A percentile compares a stretch with the other conserved stretches of the same genome.
Evolutionary conservation across 2,113 vertebrate genomes (phyloP).

Genomic region (Petromus typicus): DNA sequence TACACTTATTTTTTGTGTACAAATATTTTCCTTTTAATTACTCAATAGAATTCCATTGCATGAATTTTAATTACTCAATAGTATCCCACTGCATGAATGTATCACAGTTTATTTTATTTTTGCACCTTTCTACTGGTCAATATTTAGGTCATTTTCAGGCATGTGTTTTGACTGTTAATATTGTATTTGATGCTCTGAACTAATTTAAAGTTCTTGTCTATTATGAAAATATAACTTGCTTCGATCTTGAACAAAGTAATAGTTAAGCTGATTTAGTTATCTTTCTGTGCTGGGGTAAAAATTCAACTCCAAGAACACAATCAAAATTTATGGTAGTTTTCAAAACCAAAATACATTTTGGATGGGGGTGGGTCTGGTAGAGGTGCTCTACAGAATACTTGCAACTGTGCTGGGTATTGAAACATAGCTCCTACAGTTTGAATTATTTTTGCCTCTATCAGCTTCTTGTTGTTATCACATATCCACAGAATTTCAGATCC

Average conservation of each 20-base stretch:
- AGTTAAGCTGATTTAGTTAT: slow-evolving; percentile 41
- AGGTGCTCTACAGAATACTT: not conserved
- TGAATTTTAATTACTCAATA: slow-evolving; percentile 13
- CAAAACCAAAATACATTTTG: slow-evolving; percentile 52
- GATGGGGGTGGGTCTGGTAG: not conserved
- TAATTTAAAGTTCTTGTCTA: not conserved
- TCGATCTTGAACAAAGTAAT: slow-evolving; percentile 34
- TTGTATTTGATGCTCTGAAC: slow-evolving; percentile 30
- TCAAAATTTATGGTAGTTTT: slow-evolving; percentile 29
- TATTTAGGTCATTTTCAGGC: slow-evolving; percentile 23
- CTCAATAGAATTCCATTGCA: not conserved
- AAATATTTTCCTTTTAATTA: slow-evolving; percentile 1
- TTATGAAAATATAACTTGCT: slow-evolving; percentile 30
- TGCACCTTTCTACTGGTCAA: not conserved
- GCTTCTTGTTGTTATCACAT: not conserved
- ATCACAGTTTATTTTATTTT: slow-evolving; percentile 41
- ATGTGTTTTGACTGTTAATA: slow-evolving; percentile 53
- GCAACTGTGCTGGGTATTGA: not conserved
- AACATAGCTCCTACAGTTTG: not conserved
- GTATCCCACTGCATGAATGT: not conserved
- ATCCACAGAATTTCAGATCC: slow-evolving; percentile 18
- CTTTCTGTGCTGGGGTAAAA: slow-evolving; percentile 1
- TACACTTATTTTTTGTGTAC: not conserved
- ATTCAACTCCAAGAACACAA: slow-evolving; percentile 46
- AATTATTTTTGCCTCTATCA: not conserved